Conservation (phyloP, 1,140 invertebrate species). For the Trichonephila inaurata region DNA sequence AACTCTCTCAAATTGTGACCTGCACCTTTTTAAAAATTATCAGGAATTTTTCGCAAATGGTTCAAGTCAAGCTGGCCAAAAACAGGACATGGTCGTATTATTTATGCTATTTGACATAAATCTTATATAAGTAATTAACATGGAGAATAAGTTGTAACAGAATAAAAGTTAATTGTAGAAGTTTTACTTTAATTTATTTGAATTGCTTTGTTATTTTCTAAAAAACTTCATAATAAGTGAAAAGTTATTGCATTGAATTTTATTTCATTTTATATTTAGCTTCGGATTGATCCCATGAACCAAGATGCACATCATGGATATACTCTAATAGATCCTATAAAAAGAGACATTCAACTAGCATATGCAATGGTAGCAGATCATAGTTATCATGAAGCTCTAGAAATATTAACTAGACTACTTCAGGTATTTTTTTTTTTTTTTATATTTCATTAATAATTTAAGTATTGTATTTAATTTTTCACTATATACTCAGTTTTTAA, state of each 20-base stretch:
- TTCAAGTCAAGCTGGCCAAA: no score
- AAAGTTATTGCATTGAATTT: not conserved
- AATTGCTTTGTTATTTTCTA: no score
- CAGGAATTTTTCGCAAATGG: no score
- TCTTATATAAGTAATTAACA: no score
- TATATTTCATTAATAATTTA: not conserved
- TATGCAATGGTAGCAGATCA: slow-evolving; percentile 85
- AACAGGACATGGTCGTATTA: no score
- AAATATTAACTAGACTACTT: slow-evolving; percentile 87
- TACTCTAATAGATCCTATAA: slow-evolving; percentile 85
- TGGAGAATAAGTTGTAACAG: no score
- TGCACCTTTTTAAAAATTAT: no score
- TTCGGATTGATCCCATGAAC: slow-evolving; percentile 88
- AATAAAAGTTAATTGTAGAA: no score
- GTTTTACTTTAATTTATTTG: no score
- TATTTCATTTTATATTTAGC: slow-evolving; percentile 82
- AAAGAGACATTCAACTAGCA: slow-evolving; percentile 86
- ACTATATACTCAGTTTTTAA: not conserved
- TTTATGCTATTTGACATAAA: no score
- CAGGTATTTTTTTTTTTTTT: slow-evolving; percentile 83
- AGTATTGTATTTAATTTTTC: not conserved
- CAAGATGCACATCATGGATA: slow-evolving; percentile 87
- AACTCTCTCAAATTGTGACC: no score
- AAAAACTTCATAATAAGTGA: not conserved
- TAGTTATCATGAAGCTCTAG: slow-evolving; percentile 87